Conservation (phyloP, 2,113 vertebrate species). For the Tiliqua scincoides region DNA sequence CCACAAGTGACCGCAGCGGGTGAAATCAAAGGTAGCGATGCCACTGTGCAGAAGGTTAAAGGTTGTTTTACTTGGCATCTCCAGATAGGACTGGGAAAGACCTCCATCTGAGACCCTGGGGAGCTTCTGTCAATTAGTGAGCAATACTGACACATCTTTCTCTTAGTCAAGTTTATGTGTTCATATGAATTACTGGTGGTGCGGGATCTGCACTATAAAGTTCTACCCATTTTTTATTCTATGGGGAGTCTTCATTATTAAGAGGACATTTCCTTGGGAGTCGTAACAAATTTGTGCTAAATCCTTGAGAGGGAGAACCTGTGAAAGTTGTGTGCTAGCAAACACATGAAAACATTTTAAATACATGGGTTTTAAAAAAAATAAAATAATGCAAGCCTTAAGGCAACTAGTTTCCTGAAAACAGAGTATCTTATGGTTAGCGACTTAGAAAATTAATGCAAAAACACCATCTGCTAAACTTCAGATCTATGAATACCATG, state of each 20-base stretch:
- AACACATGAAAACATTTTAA: constrained; percentile 64
- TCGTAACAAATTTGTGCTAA: background rate
- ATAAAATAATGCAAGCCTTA: constrained; percentile 66
- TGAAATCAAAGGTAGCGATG: too few species aligned
- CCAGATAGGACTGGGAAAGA: too few species aligned
- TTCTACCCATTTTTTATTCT: background rate
- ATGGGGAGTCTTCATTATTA: accelerated
- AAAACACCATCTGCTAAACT: constrained; percentile 81
- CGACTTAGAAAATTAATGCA: constrained; percentile 80
- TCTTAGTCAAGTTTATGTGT: too few species aligned
- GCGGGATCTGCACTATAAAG: background rate
- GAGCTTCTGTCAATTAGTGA: too few species aligned
- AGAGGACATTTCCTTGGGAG: background rate
- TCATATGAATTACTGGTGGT: background rate
- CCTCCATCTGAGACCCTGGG: too few species aligned
- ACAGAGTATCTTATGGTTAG: constrained; percentile 75
- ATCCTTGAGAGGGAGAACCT: constrained; percentile 55
- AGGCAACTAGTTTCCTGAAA: constrained; percentile 77
- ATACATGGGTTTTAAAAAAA: constrained; percentile 41
- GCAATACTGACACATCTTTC: too few species aligned
- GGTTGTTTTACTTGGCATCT: too few species aligned
- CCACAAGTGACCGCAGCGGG: too few species aligned
- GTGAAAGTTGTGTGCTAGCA: constrained; percentile 60
- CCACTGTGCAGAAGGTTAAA: too few species aligned
- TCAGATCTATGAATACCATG: constrained; percentile 69